These are phyloP conservation scores for Pachyuromys duprasi DNA, from an alignment of 2,797 vertebrate species.

Conservation along the genomic window DNA sequence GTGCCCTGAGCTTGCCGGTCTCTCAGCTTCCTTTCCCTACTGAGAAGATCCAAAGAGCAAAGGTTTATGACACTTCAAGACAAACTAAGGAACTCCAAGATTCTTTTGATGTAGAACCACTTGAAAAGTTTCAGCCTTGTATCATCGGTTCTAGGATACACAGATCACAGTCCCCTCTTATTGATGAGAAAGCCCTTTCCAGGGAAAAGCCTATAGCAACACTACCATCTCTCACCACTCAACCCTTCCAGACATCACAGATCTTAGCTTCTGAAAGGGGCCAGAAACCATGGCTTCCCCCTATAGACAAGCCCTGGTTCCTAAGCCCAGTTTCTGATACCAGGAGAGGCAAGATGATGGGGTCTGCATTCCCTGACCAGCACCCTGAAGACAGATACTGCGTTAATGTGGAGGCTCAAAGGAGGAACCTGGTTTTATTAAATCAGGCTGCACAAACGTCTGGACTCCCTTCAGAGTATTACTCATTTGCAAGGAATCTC, in stretches of 20 bases:
- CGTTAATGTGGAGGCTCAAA: constrained; percentile 81
- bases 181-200: not conserved
- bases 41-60: constrained; percentile 51
- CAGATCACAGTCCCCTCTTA: not conserved
- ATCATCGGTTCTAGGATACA: not conserved
- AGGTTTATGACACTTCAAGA: constrained; percentile 38
- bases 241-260: constrained; percentile 28
- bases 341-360: constrained; percentile 51
- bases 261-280: constrained; percentile 27
- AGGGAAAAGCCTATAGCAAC: constrained; percentile 1
- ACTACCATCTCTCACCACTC: constrained; percentile 6
- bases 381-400: constrained; percentile 71
- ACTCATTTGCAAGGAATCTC: constrained; percentile 65
- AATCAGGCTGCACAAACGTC: constrained; percentile 67
- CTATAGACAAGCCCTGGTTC: constrained; percentile 57
- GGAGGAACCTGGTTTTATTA: constrained; percentile 80
- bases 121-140: constrained; percentile 48
- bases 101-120: constrained; percentile 26
- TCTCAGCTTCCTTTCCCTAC: not conserved
- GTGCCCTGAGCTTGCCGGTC: constrained; percentile 34
- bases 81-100: constrained; percentile 24
- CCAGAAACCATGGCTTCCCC: constrained; percentile 45
- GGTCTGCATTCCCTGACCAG: constrained; percentile 39
- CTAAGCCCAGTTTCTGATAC: constrained; percentile 35
- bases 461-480: constrained; percentile 65